Percentiles rank a stretch among this genome's conserved stretches.
Conservation (phyloP, 1,140 invertebrate genomes). For the Eumeta japonica region DNA sequence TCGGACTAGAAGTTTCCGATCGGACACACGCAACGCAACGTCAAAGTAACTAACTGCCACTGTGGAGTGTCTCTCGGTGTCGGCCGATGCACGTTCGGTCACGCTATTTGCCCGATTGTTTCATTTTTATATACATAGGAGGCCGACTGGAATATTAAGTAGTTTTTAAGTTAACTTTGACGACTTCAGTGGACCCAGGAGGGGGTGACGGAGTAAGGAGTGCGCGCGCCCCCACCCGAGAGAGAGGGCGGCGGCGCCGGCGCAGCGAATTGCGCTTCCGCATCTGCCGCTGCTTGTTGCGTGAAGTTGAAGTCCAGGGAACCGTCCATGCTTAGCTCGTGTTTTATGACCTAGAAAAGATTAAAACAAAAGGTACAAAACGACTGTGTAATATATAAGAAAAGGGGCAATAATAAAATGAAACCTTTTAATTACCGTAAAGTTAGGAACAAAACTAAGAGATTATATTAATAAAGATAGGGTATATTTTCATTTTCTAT, state of each 20-base stretch:
- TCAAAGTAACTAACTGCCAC: no score
- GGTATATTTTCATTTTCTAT: no score
- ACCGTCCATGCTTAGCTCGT: constrained; percentile 91
- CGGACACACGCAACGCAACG: no score
- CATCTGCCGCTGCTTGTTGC: constrained; percentile 44
- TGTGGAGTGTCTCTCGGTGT: no score
- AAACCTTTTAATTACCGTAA: neutral
- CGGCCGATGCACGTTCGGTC: no score
- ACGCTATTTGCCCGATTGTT: no score
- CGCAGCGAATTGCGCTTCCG: constrained; percentile 37
- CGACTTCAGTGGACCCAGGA: constrained; percentile 51
- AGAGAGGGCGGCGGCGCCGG: constrained; percentile 45
- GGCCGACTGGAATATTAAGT: no score
- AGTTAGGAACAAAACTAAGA: neutral
- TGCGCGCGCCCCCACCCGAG: constrained; percentile 28
- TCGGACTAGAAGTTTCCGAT: no score
- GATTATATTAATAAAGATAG: no score
- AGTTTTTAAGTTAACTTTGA: no score
- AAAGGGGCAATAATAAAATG: neutral
- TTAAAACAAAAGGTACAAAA: constrained; percentile 7
- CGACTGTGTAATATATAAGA: no score
- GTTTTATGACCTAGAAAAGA: constrained; percentile 80
- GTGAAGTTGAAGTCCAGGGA: constrained; percentile 90
- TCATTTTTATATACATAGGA: no score
- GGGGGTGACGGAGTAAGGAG: constrained; percentile 38